Percentiles rank a stretch among this genome's conserved stretches.
These are phyloP conservation scores for Dryomyza anilis DNA, from an alignment of 2,888 invertebrate genomes.

Conservation along the genomic window DNA sequence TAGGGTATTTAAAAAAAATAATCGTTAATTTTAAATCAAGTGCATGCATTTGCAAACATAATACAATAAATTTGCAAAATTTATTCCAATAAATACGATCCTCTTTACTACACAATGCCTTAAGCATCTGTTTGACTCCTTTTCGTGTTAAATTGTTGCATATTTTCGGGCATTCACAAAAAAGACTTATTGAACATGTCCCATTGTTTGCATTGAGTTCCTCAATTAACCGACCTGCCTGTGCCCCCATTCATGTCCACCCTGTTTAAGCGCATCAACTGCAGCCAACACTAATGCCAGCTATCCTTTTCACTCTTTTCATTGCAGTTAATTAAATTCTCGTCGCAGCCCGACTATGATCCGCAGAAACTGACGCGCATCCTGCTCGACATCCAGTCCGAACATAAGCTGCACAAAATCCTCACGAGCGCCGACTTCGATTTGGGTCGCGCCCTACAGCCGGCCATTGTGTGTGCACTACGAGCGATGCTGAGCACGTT, in stretches of 20 bases:
- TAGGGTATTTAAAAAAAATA: no score
- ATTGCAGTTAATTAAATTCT: constrained; percentile 57
- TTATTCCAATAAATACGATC: no score
- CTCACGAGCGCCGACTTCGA: constrained; percentile 62
- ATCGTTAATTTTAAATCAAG: no score
- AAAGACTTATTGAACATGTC: no score
- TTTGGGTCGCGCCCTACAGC: constrained; percentile 62
- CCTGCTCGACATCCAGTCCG: constrained; percentile 58
- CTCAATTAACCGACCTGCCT: not conserved
- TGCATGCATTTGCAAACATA: no score
- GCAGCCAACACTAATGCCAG: not conserved
- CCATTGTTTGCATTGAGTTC: no score
- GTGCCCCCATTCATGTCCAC: not conserved
- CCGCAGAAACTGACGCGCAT: constrained; percentile 52
- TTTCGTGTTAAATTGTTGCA: no score
- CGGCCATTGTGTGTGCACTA: constrained; percentile 64
- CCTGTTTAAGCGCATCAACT: not conserved
- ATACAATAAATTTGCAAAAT: no score
- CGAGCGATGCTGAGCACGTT: constrained; percentile 62
- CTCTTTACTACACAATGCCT: no score
- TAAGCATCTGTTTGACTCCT: no score
- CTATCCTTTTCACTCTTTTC: constrained; percentile 1
- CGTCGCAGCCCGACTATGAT: constrained; percentile 48
- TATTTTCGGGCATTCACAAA: no score
- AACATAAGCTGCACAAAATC: constrained; percentile 61